These are phyloP conservation scores for Hyperoplus immaculatus DNA, from an alignment of 2,797 vertebrate genomes.

Conservation along the genomic window DNA sequence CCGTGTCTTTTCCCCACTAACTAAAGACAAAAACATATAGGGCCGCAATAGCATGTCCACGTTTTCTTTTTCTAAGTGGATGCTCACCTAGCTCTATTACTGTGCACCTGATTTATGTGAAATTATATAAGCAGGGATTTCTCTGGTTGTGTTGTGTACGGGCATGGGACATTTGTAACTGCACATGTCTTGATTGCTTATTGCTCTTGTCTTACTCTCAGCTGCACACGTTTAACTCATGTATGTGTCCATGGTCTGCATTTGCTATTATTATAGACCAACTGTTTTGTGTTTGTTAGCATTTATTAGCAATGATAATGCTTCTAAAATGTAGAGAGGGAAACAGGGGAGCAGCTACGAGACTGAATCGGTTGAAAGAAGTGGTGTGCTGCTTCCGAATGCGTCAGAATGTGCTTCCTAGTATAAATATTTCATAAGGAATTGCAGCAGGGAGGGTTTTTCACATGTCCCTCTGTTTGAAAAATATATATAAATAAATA, in stretches of 20 bases:
- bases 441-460: constrained; percentile 38
- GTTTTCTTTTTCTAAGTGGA: constrained; percentile 17
- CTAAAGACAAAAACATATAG: constrained; percentile 17
- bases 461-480: constrained; percentile 12
- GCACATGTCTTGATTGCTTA: not conserved
- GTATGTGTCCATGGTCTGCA: not conserved
- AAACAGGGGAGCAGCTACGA: constrained; percentile 3
- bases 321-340: not conserved
- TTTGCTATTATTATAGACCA: constrained; percentile 11
- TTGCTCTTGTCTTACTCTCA: constrained; percentile 18
- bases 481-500: constrained; percentile 52
- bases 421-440: constrained; percentile 76
- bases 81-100: constrained; percentile 13
- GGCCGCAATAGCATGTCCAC: constrained; percentile 13
- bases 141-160: not conserved
- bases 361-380: constrained; percentile 33
- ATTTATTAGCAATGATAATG: constrained; percentile 25
- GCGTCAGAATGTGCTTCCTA: constrained; percentile 49
- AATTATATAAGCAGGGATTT: constrained; percentile 18
- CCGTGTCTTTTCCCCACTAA: not conserved
- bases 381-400: not conserved
- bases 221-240: not conserved
- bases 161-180: too few species aligned
- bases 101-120: constrained; percentile 11
- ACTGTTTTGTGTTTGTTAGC: constrained; percentile 14